Conservation (phyloP, 2,888 invertebrate species). For the Hesperia comma region DNA sequence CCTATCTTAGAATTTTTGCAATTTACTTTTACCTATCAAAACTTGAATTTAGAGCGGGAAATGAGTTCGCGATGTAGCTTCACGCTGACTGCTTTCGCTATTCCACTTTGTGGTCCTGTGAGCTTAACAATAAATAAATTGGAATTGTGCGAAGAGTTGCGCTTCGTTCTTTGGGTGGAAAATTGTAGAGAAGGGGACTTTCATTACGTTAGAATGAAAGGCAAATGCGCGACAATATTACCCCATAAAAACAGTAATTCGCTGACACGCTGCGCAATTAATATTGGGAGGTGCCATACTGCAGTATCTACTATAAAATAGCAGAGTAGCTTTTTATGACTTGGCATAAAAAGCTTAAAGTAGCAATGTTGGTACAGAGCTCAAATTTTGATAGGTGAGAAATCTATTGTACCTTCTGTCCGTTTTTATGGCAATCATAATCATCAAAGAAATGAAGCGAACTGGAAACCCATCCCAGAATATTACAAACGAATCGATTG, state of each 20-base stretch:
- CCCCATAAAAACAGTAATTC: slow-evolving; percentile 23
- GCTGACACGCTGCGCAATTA: slow-evolving; percentile 19
- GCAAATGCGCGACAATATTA: slow-evolving; percentile 22
- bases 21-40: background rate
- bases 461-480: too few species aligned
- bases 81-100: slow-evolving; percentile 16
- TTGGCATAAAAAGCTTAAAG: too few species aligned
- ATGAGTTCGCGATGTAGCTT: slow-evolving; percentile 19
- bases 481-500: too few species aligned
- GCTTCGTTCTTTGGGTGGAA: slow-evolving; percentile 2
- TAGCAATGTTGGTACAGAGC: background rate
- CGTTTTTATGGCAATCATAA: background rate
- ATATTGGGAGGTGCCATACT: background rate
- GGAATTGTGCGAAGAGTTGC: slow-evolving; percentile 21
- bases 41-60: slow-evolving; percentile 8
- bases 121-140: slow-evolving; percentile 28
- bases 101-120: slow-evolving; percentile 7
- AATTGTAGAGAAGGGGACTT: slow-evolving; percentile 20
- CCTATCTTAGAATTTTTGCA: background rate
- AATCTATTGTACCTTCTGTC: background rate
- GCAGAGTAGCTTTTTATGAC: background rate
- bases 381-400: background rate
- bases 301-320: slow-evolving; percentile 1
- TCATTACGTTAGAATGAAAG: slow-evolving; percentile 20
- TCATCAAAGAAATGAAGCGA: too few species aligned